phyloP scores from a whole-genome alignment of 2,797 vertebrate species.

The Merluccius polli region DNA sequence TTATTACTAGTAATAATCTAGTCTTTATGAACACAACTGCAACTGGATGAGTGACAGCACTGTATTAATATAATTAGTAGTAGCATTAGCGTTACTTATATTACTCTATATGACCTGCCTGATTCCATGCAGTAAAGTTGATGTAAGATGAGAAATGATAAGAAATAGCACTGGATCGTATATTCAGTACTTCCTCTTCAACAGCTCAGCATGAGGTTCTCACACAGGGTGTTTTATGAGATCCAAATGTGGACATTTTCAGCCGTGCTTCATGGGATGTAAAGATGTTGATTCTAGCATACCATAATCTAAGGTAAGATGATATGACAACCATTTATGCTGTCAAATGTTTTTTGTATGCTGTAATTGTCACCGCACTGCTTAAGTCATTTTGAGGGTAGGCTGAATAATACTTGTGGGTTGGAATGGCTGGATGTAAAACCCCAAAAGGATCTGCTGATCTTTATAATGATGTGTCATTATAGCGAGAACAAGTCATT shows the following conservation, averaged over 20 bases:
- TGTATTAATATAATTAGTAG: background rate
- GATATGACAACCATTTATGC: background rate
- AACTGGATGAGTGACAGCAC: background rate
- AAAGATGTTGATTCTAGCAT: background rate
- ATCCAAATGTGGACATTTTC: background rate
- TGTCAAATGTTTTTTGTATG: background rate
- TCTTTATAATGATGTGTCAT: background rate
- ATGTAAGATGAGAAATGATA: no score
- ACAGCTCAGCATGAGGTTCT: background rate
- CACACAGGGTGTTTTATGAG: background rate
- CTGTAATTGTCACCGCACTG: background rate
- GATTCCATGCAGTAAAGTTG: no score
- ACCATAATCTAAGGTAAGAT: background rate
- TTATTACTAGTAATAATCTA: background rate
- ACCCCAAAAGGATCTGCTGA: background rate
- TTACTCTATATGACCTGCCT: background rate
- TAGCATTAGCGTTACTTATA: background rate
- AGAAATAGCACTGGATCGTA: background rate
- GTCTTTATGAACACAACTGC: background rate
- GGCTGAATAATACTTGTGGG: no score
- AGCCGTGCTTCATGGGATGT: background rate
- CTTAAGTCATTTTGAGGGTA: no score
- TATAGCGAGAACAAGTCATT: no score
- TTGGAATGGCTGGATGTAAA: background rate
- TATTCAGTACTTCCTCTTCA: background rate